These are phyloP conservation scores for Hyperoplus immaculatus DNA, from an alignment of 2,797 vertebrate species.

Conservation along the genomic window DNA sequence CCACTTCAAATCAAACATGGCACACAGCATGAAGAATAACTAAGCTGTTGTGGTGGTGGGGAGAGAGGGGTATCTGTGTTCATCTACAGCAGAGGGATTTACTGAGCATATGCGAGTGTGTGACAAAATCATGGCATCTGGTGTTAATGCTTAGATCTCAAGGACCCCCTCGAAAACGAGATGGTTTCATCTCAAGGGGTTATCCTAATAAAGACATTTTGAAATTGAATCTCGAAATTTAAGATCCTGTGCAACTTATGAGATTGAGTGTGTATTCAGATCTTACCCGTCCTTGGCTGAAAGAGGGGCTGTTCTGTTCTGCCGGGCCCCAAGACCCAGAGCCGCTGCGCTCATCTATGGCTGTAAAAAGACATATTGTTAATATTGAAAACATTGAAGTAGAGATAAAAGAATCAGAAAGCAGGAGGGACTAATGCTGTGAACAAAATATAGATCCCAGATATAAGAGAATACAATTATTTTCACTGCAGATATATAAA, in stretches of 20 bases:
- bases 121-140: constrained; percentile 65
- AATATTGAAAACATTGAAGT: constrained; percentile 36
- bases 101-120: constrained; percentile 48
- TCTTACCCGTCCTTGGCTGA: constrained; percentile 95
- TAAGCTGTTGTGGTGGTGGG: constrained; percentile 56
- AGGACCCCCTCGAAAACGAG: too few relatives aligned
- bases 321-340: constrained; percentile 93
- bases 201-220: too few relatives aligned
- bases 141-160: constrained; percentile 58
- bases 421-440: not conserved
- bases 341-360: constrained; percentile 92
- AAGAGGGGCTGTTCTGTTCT: constrained; percentile 96
- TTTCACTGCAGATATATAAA: constrained; percentile 26
- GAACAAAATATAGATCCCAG: not conserved
- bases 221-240: constrained; percentile 44
- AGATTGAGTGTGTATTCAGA: constrained; percentile 30
- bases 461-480: constrained; percentile 30
- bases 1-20: constrained; percentile 78
- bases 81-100: constrained; percentile 54
- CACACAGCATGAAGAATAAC: constrained; percentile 60
- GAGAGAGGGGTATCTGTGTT: constrained; percentile 37
- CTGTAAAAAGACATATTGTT: constrained; percentile 67
- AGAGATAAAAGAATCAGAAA: constrained; percentile 18
- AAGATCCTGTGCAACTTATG: constrained; percentile 50
- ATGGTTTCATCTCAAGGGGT: too few relatives aligned